Percentiles rank a stretch among this genome's conserved stretches.
Conservation (phyloP, 1,140 invertebrate species). For the Drosophila paulistorum region DNA sequence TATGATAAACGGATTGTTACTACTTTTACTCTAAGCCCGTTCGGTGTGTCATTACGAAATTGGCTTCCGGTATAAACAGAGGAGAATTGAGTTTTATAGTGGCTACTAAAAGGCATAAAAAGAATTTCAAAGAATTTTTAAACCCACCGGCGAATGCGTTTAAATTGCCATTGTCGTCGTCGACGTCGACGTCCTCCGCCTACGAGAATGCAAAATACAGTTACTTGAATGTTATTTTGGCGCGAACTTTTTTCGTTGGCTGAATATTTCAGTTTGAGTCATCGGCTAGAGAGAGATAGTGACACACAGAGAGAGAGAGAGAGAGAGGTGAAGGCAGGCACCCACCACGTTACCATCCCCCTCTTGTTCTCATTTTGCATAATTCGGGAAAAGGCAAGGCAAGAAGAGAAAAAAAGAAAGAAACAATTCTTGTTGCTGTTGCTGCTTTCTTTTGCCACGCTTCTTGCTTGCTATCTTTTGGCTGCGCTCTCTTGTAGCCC, state of each 20-base stretch:
- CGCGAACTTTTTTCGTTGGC: slow-evolving; percentile 67
- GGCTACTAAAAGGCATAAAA: neutral
- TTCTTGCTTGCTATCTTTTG: slow-evolving; percentile 49
- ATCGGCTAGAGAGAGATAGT: slow-evolving; percentile 31
- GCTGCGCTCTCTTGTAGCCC: slow-evolving; percentile 8
- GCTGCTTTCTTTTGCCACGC: slow-evolving; percentile 65
- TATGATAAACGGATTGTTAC: too few relatives aligned
- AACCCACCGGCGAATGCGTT: slow-evolving; percentile 4
- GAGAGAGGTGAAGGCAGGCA: slow-evolving; percentile 1
- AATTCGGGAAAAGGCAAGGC: slow-evolving; percentile 18
- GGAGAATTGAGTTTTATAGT: neutral
- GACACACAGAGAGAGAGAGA: neutral
- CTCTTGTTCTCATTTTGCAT: slow-evolving; percentile 39
- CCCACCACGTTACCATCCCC: neutral
- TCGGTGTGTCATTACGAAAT: neutral
- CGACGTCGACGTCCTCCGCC: slow-evolving; percentile 16
- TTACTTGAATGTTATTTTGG: slow-evolving; percentile 46
- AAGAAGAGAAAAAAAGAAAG: slow-evolving; percentile 29
- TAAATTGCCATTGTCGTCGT: slow-evolving; percentile 32
- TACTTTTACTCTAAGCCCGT: too few relatives aligned
- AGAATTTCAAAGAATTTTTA: slow-evolving; percentile 23
- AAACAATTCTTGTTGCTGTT: slow-evolving; percentile 14
- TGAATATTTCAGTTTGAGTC: slow-evolving; percentile 54
- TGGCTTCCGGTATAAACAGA: neutral
- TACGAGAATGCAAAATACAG: neutral